These are phyloP conservation scores for Cyphomyrus plagiostoma DNA, from an alignment of 2,113 vertebrate genomes.

Conservation along the genomic window DNA sequence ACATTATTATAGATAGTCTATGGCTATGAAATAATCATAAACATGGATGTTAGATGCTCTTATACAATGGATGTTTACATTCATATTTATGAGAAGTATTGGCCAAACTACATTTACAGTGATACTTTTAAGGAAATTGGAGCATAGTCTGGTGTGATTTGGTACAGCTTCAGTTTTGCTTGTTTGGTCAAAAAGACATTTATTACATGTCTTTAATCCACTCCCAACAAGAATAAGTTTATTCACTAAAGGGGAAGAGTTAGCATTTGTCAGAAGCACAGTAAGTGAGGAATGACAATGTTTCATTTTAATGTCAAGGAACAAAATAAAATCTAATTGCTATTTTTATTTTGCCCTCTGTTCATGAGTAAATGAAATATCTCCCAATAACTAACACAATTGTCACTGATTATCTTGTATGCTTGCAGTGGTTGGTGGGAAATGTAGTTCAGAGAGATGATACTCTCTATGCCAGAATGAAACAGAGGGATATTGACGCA, in stretches of 20 bases:
- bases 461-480: constrained; percentile 68
- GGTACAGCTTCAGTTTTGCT: background rate
- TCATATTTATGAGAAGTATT: background rate
- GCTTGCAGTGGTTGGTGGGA: constrained; percentile 67
- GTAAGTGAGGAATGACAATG: background rate
- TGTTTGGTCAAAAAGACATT: background rate
- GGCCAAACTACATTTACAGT: background rate
- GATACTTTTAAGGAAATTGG: background rate
- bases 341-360: background rate
- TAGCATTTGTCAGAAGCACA: background rate
- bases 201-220: background rate
- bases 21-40: background rate
- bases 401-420: constrained; percentile 48
- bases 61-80: background rate
- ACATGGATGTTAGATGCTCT: background rate
- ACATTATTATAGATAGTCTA: background rate
- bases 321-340: background rate
- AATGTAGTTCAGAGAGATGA: constrained; percentile 68
- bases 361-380: constrained; percentile 25
- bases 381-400: constrained; percentile 61
- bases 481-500: constrained; percentile 64
- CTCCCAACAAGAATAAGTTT: background rate
- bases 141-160: background rate
- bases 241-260: background rate
- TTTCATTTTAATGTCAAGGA: constrained; percentile 9